Percentiles rank a stretch among this genome's conserved stretches.
Conservation (phyloP, 1,140 invertebrate species). For the Diorhabda carinulata region DNA sequence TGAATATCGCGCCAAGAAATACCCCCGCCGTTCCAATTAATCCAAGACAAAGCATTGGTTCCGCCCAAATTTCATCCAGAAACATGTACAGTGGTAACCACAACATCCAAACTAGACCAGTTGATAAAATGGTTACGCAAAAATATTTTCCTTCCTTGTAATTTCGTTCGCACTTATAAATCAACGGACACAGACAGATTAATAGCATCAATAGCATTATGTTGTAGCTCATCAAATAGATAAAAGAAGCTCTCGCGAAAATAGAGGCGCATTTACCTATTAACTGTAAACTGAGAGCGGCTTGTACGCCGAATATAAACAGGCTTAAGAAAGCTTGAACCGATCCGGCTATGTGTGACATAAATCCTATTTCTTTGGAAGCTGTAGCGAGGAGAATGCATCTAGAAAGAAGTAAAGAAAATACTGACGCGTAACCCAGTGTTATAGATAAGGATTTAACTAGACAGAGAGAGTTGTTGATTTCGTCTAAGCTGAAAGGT, state of each 20-base stretch:
- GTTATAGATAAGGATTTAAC: slow-evolving; percentile 47
- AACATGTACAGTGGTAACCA: slow-evolving; percentile 53
- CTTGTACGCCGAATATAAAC: slow-evolving; percentile 56
- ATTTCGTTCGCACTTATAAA: slow-evolving; percentile 59
- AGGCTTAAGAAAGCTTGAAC: slow-evolving; percentile 56
- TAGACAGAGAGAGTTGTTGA: slow-evolving; percentile 31
- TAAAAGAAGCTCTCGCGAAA: slow-evolving; percentile 46
- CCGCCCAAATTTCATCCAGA: slow-evolving; percentile 51
- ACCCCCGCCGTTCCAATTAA: slow-evolving; percentile 54
- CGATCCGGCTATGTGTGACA: slow-evolving; percentile 58
- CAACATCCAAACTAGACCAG: slow-evolving; percentile 50
- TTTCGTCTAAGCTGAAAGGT: slow-evolving; percentile 53
- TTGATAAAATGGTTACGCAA: slow-evolving; percentile 48
- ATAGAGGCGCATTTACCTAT: slow-evolving; percentile 48
- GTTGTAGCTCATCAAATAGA: slow-evolving; percentile 53
- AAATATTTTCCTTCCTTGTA: slow-evolving; percentile 58
- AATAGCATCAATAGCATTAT: slow-evolving; percentile 53
- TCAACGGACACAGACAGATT: slow-evolving; percentile 52
- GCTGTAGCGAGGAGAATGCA: slow-evolving; percentile 57
- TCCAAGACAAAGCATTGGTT: slow-evolving; percentile 57
- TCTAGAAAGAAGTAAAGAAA: slow-evolving; percentile 55
- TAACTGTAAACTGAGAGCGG: slow-evolving; percentile 51
- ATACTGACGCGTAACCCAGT: slow-evolving; percentile 54
- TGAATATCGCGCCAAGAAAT: slow-evolving; percentile 54
- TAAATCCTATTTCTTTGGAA: slow-evolving; percentile 55